phyloP scores from a whole-genome alignment of 2,113 vertebrate species.

The Phyllopteryx taeniolatus region DNA sequence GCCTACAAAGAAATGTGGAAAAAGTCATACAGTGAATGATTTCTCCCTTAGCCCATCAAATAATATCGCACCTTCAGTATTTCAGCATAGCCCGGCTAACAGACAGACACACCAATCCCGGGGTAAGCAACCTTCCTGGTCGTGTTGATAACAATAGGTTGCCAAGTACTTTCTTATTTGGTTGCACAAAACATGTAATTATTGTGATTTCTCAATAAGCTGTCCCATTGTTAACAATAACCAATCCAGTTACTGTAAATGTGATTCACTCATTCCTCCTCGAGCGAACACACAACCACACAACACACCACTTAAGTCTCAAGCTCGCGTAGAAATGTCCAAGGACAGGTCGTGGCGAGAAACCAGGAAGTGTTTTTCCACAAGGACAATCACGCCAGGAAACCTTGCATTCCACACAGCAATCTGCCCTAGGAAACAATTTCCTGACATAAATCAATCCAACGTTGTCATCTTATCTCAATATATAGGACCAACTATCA shows the following conservation, averaged over 20 bases:
- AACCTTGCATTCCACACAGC: constrained; percentile 58
- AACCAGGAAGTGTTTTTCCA: constrained; percentile 72
- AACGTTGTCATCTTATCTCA: constrained; percentile 28
- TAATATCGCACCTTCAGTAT: not conserved
- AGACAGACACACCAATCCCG: not conserved
- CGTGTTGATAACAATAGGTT: no score
- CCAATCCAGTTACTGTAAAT: not conserved
- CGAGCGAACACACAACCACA: constrained; percentile 22
- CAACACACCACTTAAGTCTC: constrained; percentile 22
- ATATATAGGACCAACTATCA: not conserved
- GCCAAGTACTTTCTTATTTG: no score
- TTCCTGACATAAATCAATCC: constrained; percentile 52
- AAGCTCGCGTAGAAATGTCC: constrained; percentile 37
- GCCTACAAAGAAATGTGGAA: not conserved
- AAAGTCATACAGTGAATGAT: not conserved
- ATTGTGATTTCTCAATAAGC: not conserved
- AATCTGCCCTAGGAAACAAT: constrained; percentile 53
- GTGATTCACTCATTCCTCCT: constrained; percentile 19
- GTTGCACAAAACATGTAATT: no score
- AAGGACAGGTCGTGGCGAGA: constrained; percentile 59
- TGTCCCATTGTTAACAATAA: not conserved
- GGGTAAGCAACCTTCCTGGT: not conserved
- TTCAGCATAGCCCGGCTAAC: not conserved
- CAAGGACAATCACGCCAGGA: constrained; percentile 70
- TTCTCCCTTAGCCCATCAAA: not conserved